Base-by-base conservation (phyloP, 2,797 vertebrate species). In the Girardinus metallicus region DNA sequence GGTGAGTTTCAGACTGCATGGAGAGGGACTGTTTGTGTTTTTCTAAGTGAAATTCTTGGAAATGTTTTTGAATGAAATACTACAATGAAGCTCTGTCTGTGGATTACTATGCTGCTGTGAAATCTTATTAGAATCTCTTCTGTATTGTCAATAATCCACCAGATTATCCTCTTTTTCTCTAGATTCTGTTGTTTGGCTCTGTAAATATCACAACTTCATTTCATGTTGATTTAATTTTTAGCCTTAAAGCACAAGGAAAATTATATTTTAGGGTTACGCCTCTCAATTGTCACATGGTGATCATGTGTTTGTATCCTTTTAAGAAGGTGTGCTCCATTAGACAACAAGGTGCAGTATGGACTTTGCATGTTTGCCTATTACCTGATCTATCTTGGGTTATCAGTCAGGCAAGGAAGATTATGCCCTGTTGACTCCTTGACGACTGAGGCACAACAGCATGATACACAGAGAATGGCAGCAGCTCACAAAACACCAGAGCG, bases 91-190 rank as follows among this genome's bases (percentile, higher is more conserved):
- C 76, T 85, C 46, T 78, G 81, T 77, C 84, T 78, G 84, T 91
- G 91, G 92, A 93, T 93, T 93, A 93, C 92, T 93, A 88, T 83
- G 49, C 55, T 57, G 80, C 80, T 87, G 83, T 85, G 81, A 93
- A 90, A 89, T 92, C 73, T 88, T 90, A 85, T 88, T 91, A 81
- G 75, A 88, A 92, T 94, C 90, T 83, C 82, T 80, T 80, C 78
- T 84, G 86, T 87, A 89, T 85, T 93, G 83, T 92, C 73, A 91
- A 80, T 92, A 93, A 95, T 93, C 90, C 89, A 80, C 49, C 9
- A 80, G 91, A 93, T 94, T 88, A 91, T 92, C 84, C 82, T 77
- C 13, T 73, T 55, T 90, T 90, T 91, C 83, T 85, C 77, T 80
- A 77, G 81, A 70, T 77, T 76, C 78, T 84, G 23, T 77, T 74